A percentile compares a stretch with the other conserved stretches of the same genome.
phyloP scores from a whole-genome alignment of 2,888 invertebrate species.

The Ophion ellenae region DNA sequence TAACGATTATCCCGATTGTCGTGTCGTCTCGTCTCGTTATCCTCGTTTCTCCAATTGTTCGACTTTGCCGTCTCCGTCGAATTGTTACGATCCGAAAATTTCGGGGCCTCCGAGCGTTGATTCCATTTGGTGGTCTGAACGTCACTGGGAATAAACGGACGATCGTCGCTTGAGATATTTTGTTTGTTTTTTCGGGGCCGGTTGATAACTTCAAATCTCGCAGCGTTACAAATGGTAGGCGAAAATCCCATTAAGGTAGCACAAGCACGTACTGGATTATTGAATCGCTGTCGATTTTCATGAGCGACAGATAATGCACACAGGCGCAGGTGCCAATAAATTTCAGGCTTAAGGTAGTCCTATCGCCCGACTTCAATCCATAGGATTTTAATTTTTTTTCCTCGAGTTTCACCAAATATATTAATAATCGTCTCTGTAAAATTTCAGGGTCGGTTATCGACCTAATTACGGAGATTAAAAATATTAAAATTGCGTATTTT shows the following conservation, averaged over 20 bases:
- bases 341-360: not conserved
- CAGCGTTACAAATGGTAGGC: not conserved
- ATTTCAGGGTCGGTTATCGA: too few species aligned
- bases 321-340: not conserved
- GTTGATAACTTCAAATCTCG: not conserved
- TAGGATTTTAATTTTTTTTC: too few species aligned
- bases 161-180: not conserved
- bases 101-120: constrained; percentile 41
- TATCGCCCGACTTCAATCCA: too few species aligned
- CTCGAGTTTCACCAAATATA: too few species aligned
- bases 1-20: constrained; percentile 74
- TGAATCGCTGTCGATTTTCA: not conserved
- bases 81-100: constrained; percentile 37
- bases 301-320: not conserved
- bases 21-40: constrained; percentile 72
- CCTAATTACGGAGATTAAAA: too few species aligned
- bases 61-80: constrained; percentile 54
- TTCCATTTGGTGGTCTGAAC: constrained; percentile 66
- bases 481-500: too few species aligned
- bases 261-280: not conserved
- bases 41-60: constrained; percentile 75
- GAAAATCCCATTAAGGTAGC: not conserved
- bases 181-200: not conserved
- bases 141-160: constrained; percentile 59
- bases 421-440: too few species aligned